These are phyloP conservation scores for Phrynosoma blainvillii DNA, from an alignment of 2,113 vertebrate genomes.

Conservation along the genomic window DNA sequence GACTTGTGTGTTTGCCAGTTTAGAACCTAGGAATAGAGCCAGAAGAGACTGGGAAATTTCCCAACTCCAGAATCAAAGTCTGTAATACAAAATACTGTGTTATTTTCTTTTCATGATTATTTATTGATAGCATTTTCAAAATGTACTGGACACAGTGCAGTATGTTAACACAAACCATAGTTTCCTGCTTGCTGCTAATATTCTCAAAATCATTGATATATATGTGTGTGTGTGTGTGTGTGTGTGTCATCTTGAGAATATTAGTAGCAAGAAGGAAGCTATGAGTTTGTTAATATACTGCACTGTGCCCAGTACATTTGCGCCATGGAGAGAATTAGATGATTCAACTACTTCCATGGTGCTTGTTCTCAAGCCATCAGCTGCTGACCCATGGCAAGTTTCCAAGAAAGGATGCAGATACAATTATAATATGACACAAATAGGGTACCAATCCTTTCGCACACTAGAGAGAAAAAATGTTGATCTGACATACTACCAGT, in stretches of 20 bases:
- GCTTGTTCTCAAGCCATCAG: not conserved
- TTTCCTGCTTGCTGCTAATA: not conserved
- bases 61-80: not conserved
- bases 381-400: not conserved
- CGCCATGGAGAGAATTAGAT: no score
- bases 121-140: not conserved
- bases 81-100: not conserved
- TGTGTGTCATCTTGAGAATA: not conserved
- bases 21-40: not conserved
- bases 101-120: slow-evolving; percentile 6
- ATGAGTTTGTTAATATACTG: not conserved
- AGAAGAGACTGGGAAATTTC: not conserved
- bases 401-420: not conserved
- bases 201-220: not conserved
- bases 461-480: no score
- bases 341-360: not conserved
- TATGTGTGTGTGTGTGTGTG: no score
- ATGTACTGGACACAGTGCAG: not conserved
- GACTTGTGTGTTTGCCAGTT: not conserved
- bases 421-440: not conserved
- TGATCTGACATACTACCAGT: not conserved
- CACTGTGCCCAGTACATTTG: not conserved
- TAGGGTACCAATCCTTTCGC: not conserved
- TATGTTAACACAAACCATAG: not conserved
- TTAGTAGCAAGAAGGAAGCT: not conserved